A percentile compares a stretch with the other conserved stretches of the same genome.
Evolutionary conservation across 2,113 vertebrate species (phyloP).

Genomic region (Pica pica): DNA sequence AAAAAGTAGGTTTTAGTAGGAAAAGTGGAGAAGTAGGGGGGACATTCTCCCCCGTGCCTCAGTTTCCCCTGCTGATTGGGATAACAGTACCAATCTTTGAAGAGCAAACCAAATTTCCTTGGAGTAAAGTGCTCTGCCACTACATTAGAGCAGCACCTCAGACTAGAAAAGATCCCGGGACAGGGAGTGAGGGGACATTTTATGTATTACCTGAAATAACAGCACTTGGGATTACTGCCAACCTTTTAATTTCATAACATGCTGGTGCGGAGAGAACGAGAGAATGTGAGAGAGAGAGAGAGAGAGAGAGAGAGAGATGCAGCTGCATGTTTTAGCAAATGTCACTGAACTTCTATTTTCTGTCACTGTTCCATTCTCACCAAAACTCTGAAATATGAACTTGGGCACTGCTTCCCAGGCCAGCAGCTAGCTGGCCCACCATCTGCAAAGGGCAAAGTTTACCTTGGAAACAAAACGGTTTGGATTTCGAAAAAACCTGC

Average conservation of each 20-base stretch:
- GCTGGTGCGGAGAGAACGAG: not conserved
- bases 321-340: constrained; percentile 23
- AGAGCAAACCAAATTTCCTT: not conserved
- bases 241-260: constrained; percentile 19
- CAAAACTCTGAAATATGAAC: constrained; percentile 17
- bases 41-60: not conserved
- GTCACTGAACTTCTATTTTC: not conserved
- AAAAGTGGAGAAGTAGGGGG: not conserved
- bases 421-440: not conserved
- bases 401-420: constrained; percentile 30
- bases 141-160: not conserved
- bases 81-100: not conserved
- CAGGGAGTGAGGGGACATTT: not conserved
- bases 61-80: not conserved
- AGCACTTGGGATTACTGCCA: not conserved
- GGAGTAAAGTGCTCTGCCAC: not conserved
- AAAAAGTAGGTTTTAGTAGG: not conserved
- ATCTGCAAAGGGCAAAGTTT: constrained; percentile 29
- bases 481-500: constrained; percentile 3
- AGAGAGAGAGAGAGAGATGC: not conserved
- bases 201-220: not conserved
- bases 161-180: not conserved
- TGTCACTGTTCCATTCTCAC: constrained; percentile 9
- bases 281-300: not conserved
- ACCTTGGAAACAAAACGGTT: constrained; percentile 50